phyloP scores from a whole-genome alignment of 2,888 invertebrate genomes.

The Automeris io region DNA sequence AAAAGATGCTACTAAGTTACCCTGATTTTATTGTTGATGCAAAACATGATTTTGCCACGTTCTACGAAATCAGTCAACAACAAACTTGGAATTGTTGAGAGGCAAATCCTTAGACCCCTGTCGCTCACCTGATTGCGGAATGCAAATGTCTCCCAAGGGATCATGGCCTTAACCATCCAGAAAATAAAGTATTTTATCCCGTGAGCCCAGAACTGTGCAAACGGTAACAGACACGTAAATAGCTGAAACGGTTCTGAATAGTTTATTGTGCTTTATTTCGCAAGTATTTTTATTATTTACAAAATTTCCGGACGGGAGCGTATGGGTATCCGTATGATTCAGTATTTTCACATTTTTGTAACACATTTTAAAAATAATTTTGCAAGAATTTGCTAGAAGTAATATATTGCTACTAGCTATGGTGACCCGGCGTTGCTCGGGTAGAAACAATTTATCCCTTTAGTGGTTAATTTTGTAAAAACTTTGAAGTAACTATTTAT shows the following conservation, averaged over 20 bases:
- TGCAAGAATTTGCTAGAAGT: no score
- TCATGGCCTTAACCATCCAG: conserved; percentile 32
- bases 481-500: no score
- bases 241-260: conserved; percentile 46
- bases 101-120: conserved; percentile 46
- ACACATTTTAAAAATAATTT: background rate
- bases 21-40: conserved; percentile 8
- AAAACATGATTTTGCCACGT: conserved; percentile 24
- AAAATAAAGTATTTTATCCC: conserved; percentile 42
- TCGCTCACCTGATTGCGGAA: conserved; percentile 56
- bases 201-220: conserved; percentile 21
- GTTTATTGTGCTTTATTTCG: conserved; percentile 46
- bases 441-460: no score
- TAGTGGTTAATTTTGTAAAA: no score
- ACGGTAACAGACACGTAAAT: conserved; percentile 41
- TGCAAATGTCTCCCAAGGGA: conserved; percentile 44
- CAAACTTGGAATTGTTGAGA: conserved; percentile 44
- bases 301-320: conserved; percentile 20
- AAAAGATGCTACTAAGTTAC: background rate
- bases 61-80: conserved; percentile 40
- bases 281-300: conserved; percentile 37
- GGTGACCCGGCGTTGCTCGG: no score
- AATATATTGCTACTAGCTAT: no score
- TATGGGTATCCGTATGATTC: conserved; percentile 21
- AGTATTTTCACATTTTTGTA: background rate